A percentile compares a stretch with the other conserved stretches of the same genome.
Conservation (phyloP, 2,888 invertebrate species). For the Cepaea hortensis region DNA sequence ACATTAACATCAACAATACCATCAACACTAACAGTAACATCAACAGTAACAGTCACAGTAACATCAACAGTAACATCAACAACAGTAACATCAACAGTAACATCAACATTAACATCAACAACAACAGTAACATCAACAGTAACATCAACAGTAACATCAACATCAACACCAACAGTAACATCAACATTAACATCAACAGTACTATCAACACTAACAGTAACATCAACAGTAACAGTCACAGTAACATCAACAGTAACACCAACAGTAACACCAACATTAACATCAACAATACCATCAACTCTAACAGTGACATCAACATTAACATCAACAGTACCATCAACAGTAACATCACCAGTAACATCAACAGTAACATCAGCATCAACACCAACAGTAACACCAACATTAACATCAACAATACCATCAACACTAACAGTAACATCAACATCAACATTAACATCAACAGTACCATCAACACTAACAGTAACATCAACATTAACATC, state of each 20-base stretch:
- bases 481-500: too few relatives aligned
- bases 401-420: too few relatives aligned
- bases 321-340: constrained; percentile 30
- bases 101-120: too few relatives aligned
- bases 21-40: constrained; percentile 22
- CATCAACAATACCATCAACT: neutral
- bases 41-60: constrained; percentile 30
- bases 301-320: constrained; percentile 22
- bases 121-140: neutral
- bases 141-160: constrained; percentile 34
- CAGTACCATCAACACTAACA: constrained; percentile 28
- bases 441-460: constrained; percentile 17
- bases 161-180: constrained; percentile 13
- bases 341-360: neutral
- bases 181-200: too few relatives aligned
- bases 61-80: neutral
- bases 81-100: neutral
- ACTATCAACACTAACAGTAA: too few relatives aligned
- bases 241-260: neutral
- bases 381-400: neutral
- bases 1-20: too few relatives aligned
- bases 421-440: too few relatives aligned
- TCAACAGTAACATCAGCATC: too few relatives aligned
- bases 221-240: neutral
- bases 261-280: too few relatives aligned